A percentile compares a stretch with the other conserved stretches of the same genome.
These are phyloP conservation scores for Andrena bucephala DNA, from an alignment of 2,888 invertebrate species.

Conservation along the genomic window DNA sequence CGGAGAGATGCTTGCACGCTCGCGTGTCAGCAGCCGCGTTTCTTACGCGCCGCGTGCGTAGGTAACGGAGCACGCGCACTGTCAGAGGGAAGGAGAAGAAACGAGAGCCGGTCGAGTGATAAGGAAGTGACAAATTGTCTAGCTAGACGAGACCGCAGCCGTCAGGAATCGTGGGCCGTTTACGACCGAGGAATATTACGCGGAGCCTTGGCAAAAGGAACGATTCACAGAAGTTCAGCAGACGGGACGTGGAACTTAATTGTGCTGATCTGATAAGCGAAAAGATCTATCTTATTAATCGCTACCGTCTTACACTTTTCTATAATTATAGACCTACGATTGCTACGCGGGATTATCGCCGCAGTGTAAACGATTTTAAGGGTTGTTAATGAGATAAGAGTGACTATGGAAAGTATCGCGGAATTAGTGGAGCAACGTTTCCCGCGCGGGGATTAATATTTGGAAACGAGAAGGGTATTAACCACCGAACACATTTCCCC, in stretches of 20 bases:
- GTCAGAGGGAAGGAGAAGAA: slow-evolving; percentile 52
- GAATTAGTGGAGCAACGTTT: background rate
- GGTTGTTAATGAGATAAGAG: background rate
- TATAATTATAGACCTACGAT: too few species aligned
- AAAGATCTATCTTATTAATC: background rate
- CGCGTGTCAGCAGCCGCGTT: slow-evolving; percentile 20
- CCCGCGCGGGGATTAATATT: background rate
- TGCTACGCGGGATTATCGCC: background rate
- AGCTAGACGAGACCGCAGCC: slow-evolving; percentile 75
- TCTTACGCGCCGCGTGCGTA: slow-evolving; percentile 24
- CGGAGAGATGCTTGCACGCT: background rate
- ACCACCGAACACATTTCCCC: background rate
- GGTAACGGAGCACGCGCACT: slow-evolving; percentile 41
- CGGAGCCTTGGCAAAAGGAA: slow-evolving; percentile 26
- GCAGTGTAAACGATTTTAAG: background rate
- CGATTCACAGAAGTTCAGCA: slow-evolving; percentile 32
- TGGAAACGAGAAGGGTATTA: background rate
- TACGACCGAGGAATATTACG: slow-evolving; percentile 19
- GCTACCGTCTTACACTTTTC: too few species aligned
- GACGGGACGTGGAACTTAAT: slow-evolving; percentile 13
- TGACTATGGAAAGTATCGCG: background rate
- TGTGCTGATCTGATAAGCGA: slow-evolving; percentile 10
- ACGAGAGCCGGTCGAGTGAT: slow-evolving; percentile 74
- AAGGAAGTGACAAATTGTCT: slow-evolving; percentile 83
- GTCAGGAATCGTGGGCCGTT: slow-evolving; percentile 46